A percentile compares a stretch with the other conserved stretches of the same genome.
Conservation (phyloP, 2,113 vertebrate species). For the Thinocorus orbignyianus region DNA sequence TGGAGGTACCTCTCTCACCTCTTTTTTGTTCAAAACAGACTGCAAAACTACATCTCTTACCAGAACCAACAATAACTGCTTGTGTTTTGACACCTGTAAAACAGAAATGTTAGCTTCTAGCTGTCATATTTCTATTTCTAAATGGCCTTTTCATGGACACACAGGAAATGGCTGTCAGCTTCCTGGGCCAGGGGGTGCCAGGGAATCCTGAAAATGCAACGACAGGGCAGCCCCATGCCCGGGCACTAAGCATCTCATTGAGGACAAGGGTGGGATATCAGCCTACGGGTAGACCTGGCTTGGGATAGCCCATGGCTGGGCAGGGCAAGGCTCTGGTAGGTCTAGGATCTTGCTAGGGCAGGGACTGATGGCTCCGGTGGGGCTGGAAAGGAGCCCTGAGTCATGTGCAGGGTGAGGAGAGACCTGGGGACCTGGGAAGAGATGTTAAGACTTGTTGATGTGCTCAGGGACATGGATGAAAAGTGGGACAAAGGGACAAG, state of each 20-base stretch:
- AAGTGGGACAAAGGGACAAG: neutral
- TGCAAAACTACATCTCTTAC: neutral
- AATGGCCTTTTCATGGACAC: neutral
- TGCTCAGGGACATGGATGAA: neutral
- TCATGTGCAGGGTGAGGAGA: neutral
- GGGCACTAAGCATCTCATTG: fast-evolving
- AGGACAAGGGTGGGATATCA: neutral
- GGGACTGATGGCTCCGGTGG: too few species aligned
- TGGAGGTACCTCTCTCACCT: neutral
- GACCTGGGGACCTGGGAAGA: neutral
- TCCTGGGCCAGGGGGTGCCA: fast-evolving
- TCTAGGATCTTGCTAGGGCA: neutral
- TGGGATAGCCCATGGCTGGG: neutral
- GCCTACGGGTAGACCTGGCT: fast-evolving
- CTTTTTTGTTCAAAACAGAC: neutral
- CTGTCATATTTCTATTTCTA: neutral
- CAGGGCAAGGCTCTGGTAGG: neutral
- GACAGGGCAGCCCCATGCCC: neutral
- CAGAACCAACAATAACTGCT: neutral
- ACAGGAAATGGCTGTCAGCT: neutral
- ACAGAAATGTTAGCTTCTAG: fast-evolving
- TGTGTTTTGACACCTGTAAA: neutral
- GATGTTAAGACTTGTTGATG: neutral
- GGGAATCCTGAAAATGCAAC: neutral
- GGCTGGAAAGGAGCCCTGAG: neutral